Percentiles rank a stretch among this genome's conserved stretches.
Evolutionary conservation across 1,140 invertebrate genomes (phyloP).

Genomic region (Condylostylus longicornis): DNA sequence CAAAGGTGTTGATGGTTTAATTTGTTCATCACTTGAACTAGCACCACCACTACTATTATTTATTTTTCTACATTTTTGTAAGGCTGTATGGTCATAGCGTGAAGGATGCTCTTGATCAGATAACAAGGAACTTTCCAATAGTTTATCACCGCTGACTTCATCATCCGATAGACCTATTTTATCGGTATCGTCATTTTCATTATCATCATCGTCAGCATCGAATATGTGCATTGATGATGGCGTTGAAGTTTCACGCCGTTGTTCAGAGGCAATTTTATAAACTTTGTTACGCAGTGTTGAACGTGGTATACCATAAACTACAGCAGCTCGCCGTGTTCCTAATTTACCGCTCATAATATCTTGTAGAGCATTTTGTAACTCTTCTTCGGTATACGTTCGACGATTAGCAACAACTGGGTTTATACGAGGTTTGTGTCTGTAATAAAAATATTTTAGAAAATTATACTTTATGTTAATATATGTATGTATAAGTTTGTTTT

Average conservation of each 20-base stretch:
- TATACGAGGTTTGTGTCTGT: constrained; percentile 45
- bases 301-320: constrained; percentile 87
- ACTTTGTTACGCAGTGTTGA: constrained; percentile 90
- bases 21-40: constrained; percentile 13
- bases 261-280: constrained; percentile 67
- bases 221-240: constrained; percentile 32
- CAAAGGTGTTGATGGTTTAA: constrained; percentile 22
- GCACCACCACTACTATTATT: constrained; percentile 9
- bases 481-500: no score
- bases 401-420: constrained; percentile 42
- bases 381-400: constrained; percentile 79
- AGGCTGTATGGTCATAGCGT: no score
- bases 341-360: constrained; percentile 87
- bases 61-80: no score
- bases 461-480: no score
- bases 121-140: background rate
- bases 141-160: constrained; percentile 33
- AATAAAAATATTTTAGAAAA: constrained; percentile 17
- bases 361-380: constrained; percentile 72
- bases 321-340: constrained; percentile 78
- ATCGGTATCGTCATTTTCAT: constrained; percentile 35
- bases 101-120: no score
- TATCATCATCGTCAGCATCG: constrained; percentile 27
- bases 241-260: constrained; percentile 42
- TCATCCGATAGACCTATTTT: constrained; percentile 46